phyloP scores from a whole-genome alignment of 1,140 invertebrate genomes.

The Ephestia elutella region DNA sequence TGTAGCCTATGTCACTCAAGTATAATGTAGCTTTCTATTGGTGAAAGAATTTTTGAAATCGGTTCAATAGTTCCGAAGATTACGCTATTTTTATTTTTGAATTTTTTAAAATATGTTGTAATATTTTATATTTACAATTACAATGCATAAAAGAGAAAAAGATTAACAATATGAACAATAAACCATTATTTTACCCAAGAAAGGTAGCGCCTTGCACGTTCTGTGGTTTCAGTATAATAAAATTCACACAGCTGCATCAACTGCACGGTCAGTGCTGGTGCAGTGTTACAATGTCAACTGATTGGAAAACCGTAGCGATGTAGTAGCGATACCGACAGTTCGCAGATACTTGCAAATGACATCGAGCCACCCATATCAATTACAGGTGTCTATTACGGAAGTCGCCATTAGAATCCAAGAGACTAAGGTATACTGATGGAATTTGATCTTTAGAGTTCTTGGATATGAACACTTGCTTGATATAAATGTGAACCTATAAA shows the following conservation, averaged over 20 bases:
- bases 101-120: too few species aligned
- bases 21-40: too few species aligned
- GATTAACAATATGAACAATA: too few species aligned
- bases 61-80: too few species aligned
- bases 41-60: too few species aligned
- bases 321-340: neutral
- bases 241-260: neutral
- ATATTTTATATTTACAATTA: too few species aligned
- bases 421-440: slow-evolving; percentile 8
- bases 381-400: slow-evolving; percentile 25
- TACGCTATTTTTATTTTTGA: slow-evolving; percentile 2
- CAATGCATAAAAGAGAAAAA: too few species aligned
- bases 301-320: neutral
- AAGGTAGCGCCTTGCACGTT: too few species aligned
- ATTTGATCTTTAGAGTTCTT: slow-evolving; percentile 24
- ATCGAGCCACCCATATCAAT: slow-evolving; percentile 17
- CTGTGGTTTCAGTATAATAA: neutral
- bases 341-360: neutral
- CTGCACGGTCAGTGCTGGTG: neutral
- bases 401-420: neutral
- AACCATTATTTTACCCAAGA: too few species aligned
- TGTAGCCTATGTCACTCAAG: too few species aligned
- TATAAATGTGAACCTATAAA: too few species aligned
- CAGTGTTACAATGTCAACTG: slow-evolving; percentile 4
- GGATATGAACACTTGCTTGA: neutral